Conservation (phyloP, 2,113 vertebrate species). For the Guaruba guarouba region DNA sequence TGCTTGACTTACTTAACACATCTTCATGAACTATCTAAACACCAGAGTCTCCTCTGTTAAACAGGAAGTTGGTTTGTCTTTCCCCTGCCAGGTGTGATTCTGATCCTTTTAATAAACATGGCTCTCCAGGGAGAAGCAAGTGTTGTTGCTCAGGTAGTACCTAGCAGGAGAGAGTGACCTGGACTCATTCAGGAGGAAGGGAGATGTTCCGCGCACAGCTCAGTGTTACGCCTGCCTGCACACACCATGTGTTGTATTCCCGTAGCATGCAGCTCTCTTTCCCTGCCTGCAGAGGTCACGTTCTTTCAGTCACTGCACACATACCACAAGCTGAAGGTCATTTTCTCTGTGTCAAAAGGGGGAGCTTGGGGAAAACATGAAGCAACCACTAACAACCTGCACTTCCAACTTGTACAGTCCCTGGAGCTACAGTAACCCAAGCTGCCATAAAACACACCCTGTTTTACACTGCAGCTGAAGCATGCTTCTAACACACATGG, state of each 20-base stretch:
- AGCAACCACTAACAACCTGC: neutral
- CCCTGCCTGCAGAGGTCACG: neutral
- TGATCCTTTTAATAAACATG: neutral
- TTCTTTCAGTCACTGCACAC: neutral
- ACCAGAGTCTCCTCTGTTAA: neutral
- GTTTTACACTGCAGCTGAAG: neutral
- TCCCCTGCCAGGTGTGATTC: neutral
- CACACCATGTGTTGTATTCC: rapidly evolving
- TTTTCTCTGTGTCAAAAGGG: neutral
- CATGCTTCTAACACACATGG: neutral
- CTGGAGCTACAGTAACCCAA: neutral
- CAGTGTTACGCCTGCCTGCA: rapidly evolving
- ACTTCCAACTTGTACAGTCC: neutral
- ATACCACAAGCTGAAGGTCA: neutral
- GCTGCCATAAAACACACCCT: neutral
- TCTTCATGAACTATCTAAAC: neutral
- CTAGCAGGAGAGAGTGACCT: neutral
- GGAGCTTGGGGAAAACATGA: neutral
- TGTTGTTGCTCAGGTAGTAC: neutral
- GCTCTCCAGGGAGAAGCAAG: neutral
- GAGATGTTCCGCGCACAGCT: too few relatives aligned
- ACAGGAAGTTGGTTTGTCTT: neutral
- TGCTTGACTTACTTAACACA: neutral
- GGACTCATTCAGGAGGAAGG: neutral
- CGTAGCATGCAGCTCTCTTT: neutral